Evolutionary conservation across 2,113 vertebrate species (phyloP).

Genomic region (Gallinago media): DNA sequence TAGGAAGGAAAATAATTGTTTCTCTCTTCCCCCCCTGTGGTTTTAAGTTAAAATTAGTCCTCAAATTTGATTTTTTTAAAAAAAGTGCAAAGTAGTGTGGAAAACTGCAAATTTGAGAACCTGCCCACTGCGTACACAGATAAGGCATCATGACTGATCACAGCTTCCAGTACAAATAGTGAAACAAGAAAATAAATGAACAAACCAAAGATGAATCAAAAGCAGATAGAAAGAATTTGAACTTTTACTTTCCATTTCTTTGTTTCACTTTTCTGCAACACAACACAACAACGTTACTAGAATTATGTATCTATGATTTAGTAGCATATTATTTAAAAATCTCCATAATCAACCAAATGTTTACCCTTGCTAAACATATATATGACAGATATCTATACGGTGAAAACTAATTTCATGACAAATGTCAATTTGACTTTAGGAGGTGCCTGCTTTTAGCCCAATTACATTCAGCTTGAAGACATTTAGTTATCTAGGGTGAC

Average conservation of each 20-base stretch:
- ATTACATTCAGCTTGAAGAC: not conserved
- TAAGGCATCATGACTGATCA: not conserved
- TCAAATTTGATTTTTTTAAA: not conserved
- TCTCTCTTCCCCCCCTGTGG: not conserved
- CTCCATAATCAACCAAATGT: not conserved
- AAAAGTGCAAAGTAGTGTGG: not conserved
- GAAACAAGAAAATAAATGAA: not conserved
- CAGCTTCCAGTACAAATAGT: not conserved
- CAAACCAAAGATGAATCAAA: not conserved
- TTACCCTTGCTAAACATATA: not conserved
- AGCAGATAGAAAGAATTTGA: not conserved
- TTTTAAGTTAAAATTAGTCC: not conserved
- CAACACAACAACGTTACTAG: not conserved
- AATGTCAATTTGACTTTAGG: not conserved
- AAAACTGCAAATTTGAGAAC: not conserved
- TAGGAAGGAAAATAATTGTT: not conserved
- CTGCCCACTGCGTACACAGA: no score
- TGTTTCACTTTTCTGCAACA: not conserved
- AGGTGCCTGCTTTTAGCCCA: not conserved
- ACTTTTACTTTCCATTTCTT: not conserved
- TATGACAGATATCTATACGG: accelerated
- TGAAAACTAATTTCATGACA: accelerated
- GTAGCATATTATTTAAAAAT: not conserved
- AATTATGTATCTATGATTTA: no score
- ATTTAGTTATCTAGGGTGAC: not conserved